Conservation (phyloP, 2,888 invertebrate genomes). For the Tholera decimalis region DNA sequence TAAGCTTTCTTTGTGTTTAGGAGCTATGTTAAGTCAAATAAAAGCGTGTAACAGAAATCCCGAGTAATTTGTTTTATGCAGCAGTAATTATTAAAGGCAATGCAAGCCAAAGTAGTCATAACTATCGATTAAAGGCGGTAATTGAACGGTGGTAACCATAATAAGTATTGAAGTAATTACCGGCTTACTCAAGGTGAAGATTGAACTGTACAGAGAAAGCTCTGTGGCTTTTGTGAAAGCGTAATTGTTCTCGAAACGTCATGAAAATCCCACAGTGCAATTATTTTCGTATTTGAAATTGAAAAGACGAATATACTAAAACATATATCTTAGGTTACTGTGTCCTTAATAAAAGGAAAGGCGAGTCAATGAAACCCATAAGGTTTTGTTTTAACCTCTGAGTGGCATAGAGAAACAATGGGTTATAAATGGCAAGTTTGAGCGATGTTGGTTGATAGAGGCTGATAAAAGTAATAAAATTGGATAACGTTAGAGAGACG, state of each 20-base stretch:
- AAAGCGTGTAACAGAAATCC: background rate
- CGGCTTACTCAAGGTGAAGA: conserved; percentile 25
- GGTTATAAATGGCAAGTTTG: background rate
- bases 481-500: no score
- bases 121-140: conserved; percentile 17
- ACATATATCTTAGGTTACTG: background rate
- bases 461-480: no score
- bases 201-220: conserved; percentile 42
- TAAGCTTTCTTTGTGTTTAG: conserved; percentile 5
- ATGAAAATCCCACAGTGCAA: conserved; percentile 37
- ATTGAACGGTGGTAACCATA: conserved; percentile 23
- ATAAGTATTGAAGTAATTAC: conserved; percentile 28
- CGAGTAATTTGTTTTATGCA: background rate
- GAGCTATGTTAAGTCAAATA: background rate
- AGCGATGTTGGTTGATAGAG: no score
- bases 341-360: background rate
- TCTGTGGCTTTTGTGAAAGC: conserved; percentile 53
- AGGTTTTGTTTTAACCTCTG: no score
- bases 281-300: conserved; percentile 33
- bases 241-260: conserved; percentile 35
- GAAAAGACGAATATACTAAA: conserved; percentile 5
- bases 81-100: conserved; percentile 1
- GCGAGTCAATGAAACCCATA: no score
- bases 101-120: conserved; percentile 20
- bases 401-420: background rate